These are phyloP conservation scores for Nebria salina DNA, from an alignment of 2,888 invertebrate species.

Conservation along the genomic window DNA sequence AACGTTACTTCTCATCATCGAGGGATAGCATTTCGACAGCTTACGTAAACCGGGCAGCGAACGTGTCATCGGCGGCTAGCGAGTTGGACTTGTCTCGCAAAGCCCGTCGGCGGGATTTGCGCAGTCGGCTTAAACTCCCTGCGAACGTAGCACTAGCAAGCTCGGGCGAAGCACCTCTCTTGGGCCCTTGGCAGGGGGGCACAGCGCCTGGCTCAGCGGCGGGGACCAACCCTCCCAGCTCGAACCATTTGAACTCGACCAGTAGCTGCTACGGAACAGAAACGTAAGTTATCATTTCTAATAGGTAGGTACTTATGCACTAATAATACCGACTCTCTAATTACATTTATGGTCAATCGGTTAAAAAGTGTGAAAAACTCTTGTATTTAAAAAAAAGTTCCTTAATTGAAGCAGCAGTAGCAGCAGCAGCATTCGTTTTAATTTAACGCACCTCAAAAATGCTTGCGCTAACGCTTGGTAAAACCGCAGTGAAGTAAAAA, in stretches of 20 bases:
- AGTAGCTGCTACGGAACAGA: conserved; percentile 75
- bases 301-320: neutral
- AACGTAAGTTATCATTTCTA: conserved; percentile 62
- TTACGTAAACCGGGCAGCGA: conserved; percentile 68
- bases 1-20: conserved; percentile 76
- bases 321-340: neutral
- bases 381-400: conserved; percentile 11
- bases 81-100: conserved; percentile 82
- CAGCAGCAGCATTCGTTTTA: conserved; percentile 27
- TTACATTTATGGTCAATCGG: neutral
- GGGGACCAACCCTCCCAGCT: conserved; percentile 66
- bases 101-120: conserved; percentile 72
- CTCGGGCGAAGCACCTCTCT: conserved; percentile 78
- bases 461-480: conserved; percentile 2
- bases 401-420: conserved; percentile 22
- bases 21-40: conserved; percentile 76
- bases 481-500: conserved; percentile 36
- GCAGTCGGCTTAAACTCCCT: conserved; percentile 71
- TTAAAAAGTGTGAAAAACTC: conserved; percentile 2
- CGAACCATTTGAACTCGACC: conserved; percentile 70
- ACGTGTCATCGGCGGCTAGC: conserved; percentile 74
- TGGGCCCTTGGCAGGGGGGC: conserved; percentile 70
- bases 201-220: conserved; percentile 66
- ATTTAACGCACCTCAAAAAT: conserved; percentile 32
- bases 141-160: conserved; percentile 70